Conservation (phyloP, 2,113 vertebrate genomes). For the Diadophis punctatus region DNA sequence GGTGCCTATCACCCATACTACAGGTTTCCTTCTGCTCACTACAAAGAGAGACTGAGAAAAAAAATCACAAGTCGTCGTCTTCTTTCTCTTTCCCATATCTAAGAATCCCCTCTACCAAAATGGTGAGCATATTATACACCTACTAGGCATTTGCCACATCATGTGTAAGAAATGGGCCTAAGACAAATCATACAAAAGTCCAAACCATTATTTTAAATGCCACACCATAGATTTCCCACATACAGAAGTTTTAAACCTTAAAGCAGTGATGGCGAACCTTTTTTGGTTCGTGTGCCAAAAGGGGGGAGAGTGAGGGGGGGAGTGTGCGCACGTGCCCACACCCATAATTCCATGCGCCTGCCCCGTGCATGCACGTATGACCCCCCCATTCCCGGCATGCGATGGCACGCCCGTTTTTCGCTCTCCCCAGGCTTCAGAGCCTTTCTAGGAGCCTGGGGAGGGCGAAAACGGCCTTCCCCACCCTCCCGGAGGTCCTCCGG, state of each 20-base stretch:
- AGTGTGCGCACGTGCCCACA: too few relatives aligned
- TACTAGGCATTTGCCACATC: constrained; percentile 24
- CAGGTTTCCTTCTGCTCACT: background rate
- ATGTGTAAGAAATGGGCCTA: background rate
- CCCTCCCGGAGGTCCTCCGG: too few relatives aligned
- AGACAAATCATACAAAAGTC: background rate
- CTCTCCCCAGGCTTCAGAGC: too few relatives aligned
- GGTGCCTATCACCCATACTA: constrained; percentile 18
- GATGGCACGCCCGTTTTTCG: too few relatives aligned
- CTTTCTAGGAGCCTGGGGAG: too few relatives aligned
- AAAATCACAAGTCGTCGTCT: background rate
- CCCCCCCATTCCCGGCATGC: too few relatives aligned
- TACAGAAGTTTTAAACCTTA: background rate
- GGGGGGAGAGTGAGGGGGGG: too few relatives aligned
- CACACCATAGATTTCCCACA: background rate
- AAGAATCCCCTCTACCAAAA: background rate
- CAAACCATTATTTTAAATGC: constrained; percentile 29
- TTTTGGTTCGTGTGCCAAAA: too few relatives aligned
- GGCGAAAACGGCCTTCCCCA: too few relatives aligned
- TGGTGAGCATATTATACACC: constrained; percentile 21
- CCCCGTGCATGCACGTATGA: too few relatives aligned
- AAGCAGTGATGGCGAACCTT: too few relatives aligned
- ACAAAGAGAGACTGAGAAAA: background rate
- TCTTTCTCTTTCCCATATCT: background rate
- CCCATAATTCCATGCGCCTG: too few relatives aligned